Evolutionary conservation across 2,888 invertebrate species (phyloP), one percentile per base, ranked within the genome.

Genomic region (Philereme vetulata): DNA sequence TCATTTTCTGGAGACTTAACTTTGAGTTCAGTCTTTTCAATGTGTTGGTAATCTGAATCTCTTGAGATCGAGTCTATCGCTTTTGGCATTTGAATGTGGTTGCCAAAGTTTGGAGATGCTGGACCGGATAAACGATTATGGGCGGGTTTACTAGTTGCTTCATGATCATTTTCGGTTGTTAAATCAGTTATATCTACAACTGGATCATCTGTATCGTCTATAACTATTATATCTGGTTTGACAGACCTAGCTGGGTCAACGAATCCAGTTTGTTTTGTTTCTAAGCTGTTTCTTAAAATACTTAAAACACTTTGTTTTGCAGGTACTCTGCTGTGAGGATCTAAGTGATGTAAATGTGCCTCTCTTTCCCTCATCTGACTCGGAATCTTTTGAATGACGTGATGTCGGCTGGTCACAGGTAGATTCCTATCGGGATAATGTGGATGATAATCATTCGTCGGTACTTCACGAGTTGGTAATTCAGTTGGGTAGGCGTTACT

Each of bases 301-400:
- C 94, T 95, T 63, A 96, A 85, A n/a, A 96, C 95, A 65, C 94
- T 92, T 78, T 95, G 95, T 77, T 95, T 94, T n/a, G 94, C 94
- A 40, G 94, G 94, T 34, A 91, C 84, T 45, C 90, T 88, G 62
- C 78, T 85, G 49, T 84, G 80, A 42, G 80, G 66, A 56, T 87
- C 86, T 65, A 80, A 67, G 71, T 85, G 78, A 74, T 87, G 85
- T 48, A 81, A 60, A 68, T 85, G 81, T 55, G 77, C 61, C 66
- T 88, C 90, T 81, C 84, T 85, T 71, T 86, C 61, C 33, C 62
- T 58, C 38, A 54, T 51, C 32, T 58, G 89, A 72, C 74, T 86
- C 66, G 88, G 84, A 73, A 80, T 78, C 75, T 88, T 90, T 76
- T 90, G 88, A 71, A 88, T 88, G 64, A 88, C 85, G 56, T 86